Evolutionary conservation across 2,888 invertebrate genomes (phyloP).

Genomic region (Tetheella fluctuosa): DNA sequence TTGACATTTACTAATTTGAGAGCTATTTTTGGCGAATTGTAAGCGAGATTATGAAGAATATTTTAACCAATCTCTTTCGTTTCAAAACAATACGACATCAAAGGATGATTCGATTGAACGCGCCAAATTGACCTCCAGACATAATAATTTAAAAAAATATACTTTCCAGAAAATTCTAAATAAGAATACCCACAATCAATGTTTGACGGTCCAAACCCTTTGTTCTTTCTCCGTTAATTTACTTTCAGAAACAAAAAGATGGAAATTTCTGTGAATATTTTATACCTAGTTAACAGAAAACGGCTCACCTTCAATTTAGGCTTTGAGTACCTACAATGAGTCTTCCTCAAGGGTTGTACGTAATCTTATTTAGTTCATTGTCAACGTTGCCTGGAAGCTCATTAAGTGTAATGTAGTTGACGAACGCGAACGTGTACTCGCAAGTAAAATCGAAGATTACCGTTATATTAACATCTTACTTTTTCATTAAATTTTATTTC

Average conservation of each 20-base stretch:
- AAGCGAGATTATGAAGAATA: not conserved
- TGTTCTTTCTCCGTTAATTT: conserved; percentile 47
- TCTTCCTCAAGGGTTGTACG: conserved; percentile 31
- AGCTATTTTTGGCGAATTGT: not conserved
- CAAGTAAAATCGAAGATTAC: conserved; percentile 1
- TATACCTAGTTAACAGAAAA: conserved; percentile 35
- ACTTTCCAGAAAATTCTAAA: not conserved
- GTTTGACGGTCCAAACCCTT: conserved; percentile 23
- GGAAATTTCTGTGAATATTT: conserved; percentile 39
- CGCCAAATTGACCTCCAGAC: not conserved
- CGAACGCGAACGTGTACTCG: not conserved
- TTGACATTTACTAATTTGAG: not conserved
- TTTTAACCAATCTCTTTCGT: not conserved
- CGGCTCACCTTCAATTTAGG: conserved; percentile 43
- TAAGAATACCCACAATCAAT: not conserved
- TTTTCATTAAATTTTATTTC: no score
- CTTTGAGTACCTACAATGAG: conserved; percentile 21
- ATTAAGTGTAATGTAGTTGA: conserved; percentile 7
- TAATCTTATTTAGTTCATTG: conserved; percentile 38
- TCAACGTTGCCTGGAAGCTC: conserved; percentile 18
- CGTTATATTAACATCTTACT: not conserved
- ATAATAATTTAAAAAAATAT: not conserved
- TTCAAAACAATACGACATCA: not conserved
- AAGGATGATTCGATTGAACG: not conserved
- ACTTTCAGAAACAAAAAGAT: conserved; percentile 24